A percentile compares a stretch with the other conserved stretches of the same genome.
phyloP scores from a whole-genome alignment of 2,888 invertebrate genomes.

The Dinocampus coccinellae region DNA sequence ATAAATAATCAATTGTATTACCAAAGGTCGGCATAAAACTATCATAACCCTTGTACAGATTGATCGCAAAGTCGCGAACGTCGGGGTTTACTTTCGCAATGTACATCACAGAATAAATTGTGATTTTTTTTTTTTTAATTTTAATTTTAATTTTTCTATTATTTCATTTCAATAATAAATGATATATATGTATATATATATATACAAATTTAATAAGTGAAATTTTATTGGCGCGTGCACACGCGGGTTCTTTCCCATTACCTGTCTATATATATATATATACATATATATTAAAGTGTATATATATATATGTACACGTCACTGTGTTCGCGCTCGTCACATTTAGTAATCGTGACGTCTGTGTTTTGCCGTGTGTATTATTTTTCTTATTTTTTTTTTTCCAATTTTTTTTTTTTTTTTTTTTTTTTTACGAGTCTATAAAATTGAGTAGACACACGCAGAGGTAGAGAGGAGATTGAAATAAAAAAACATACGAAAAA shows the following conservation, averaged over 20 bases:
- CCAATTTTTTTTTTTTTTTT: background rate
- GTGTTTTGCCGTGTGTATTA: slow-evolving; percentile 26
- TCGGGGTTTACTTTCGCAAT: background rate
- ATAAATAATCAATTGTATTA: background rate
- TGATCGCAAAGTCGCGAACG: background rate
- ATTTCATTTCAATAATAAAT: background rate
- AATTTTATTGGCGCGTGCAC: slow-evolving; percentile 35
- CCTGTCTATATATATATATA: slow-evolving; percentile 28
- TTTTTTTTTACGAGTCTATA: background rate
- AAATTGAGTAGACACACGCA: background rate
- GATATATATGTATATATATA: background rate
- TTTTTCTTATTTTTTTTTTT: background rate
- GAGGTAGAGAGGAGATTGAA: background rate
- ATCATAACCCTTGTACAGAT: background rate
- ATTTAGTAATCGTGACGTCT: slow-evolving; percentile 19
- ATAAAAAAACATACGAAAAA: slow-evolving; percentile 6
- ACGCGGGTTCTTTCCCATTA: slow-evolving; percentile 31
- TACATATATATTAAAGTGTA: no score
- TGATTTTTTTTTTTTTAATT: background rate
- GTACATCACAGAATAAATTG: background rate
- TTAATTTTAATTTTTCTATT: background rate
- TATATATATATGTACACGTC: no score
- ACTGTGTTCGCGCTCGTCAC: slow-evolving; percentile 32
- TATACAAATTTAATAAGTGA: background rate
- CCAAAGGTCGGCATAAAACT: background rate